phyloP scores from a whole-genome alignment of 2,113 vertebrate species.

The Calypte anna region DNA sequence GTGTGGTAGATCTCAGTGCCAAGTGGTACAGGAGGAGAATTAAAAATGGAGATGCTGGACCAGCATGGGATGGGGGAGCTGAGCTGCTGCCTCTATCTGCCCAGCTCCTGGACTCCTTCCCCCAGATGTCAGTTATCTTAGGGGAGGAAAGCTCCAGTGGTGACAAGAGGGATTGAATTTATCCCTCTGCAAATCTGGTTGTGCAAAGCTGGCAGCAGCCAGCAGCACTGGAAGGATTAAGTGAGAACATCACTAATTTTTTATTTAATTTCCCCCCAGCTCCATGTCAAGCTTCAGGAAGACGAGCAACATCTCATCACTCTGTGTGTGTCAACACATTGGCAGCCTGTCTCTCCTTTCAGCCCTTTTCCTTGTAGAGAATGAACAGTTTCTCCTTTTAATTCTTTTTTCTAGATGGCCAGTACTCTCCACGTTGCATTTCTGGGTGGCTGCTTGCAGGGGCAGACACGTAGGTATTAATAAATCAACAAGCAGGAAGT shows the following conservation, averaged over 20 bases:
- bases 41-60: neutral
- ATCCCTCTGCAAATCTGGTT: neutral
- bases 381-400: neutral
- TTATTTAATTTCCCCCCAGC: too few species aligned
- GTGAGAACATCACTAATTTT: neutral
- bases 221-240: neutral
- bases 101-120: fast-evolving
- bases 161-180: neutral
- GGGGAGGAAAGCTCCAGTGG: neutral
- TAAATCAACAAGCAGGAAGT: neutral
- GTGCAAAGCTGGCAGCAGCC: neutral
- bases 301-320: neutral
- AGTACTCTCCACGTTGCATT: fast-evolving
- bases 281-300: neutral
- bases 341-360: neutral
- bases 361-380: neutral
- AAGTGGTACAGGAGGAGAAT: neutral
- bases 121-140: fast-evolving
- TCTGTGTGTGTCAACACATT: neutral
- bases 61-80: fast-evolving
- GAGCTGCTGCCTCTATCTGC: neutral
- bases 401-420: neutral
- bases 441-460: neutral
- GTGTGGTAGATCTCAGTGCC: neutral
- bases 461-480: neutral